Base-by-base conservation (phyloP, 64 coral and sea anemone genomes). In the Stylophora pistillata region DNA sequence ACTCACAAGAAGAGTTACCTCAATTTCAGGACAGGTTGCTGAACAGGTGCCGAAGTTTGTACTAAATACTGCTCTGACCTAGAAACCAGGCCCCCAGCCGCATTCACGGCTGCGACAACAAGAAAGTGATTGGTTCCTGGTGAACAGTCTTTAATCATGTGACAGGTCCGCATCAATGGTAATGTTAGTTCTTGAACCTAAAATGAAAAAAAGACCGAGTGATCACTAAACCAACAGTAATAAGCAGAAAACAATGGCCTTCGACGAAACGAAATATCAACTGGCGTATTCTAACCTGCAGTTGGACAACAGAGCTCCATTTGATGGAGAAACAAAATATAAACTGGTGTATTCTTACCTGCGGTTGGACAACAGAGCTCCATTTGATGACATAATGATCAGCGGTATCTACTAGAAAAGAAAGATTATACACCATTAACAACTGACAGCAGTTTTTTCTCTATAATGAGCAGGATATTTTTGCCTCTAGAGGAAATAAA, bases 51-150 rank as follows among this genome's bases (percentile, higher is more conserved):
- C 21, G 92, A 92, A 4, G 92, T 94, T 53, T 94, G 96, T 1
- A 94, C 86, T 10, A 82, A 94, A 27, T 82, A 61, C 74, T 98
- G 92, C 34, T 79, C 30, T 53, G 96, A 98, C 56, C 91, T 89
- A 15, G 86, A 74, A 0, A 94, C 25, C 72, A 98, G 79, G 58
- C 91, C 72, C 1, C 96, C 89, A 32, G 32, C 56, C 1, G 73
- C 29, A 53, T 94, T 93, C 30, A 90, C 77, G 30, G 89, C 86
- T 9, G 80, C 89, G 23, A 98, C 89, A 4, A 93, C 86, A n/a
- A 98, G 82, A 78, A 98, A 98, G 76, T 98, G 89, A 27, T 78
- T 98, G 29, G 92, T 98, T 18, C 96, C 92, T 3, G 81, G 86
- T 32, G 32, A 73, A 20, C 96, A 98, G 21, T 92, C 89, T 26